Base-by-base conservation (phyloP, 2,888 invertebrate species). In the Xylota segnis region DNA sequence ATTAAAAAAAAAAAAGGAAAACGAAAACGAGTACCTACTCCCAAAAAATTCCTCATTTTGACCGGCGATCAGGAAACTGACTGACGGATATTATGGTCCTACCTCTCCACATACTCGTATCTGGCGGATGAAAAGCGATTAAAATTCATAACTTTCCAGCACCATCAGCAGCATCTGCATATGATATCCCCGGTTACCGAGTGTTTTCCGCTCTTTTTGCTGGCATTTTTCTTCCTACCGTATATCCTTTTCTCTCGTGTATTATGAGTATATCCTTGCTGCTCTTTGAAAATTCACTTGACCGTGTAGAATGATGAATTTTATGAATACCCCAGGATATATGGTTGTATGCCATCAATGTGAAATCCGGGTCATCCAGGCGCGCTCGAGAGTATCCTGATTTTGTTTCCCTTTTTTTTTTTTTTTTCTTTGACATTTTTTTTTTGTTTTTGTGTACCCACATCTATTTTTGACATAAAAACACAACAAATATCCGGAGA, bases 121-220 rank as follows among this genome's bases (percentile, higher is more conserved):
- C 34, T 75, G 63, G 50, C 29, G 68, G 43, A 74, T 79, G 65
- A 75, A 83, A 84, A 66, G 63, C 84, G 81, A 84, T 84, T 84
- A 81, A 84, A 84, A 84, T 81, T 84, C 84, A 84, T 84, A 84
- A 84, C 71, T 84, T 84, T 75, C 71, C 81, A 76, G 54, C 70
- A 75, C 52, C 79, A 75, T 79, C 79, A 84, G 68, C 71, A 68
- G 4, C 75, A 84, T 81, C 70, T 79, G 79, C 74, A 79, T 75
- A 56, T 74, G 74, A 59, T 72, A 77, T 66, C 43, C 76, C 37
- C 4, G n/a, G 32, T 7, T 34, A 9, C 34, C 37, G 37, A 61
- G 63, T 72, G 54, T 66, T 83, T 71, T 63, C 74, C 70, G 61
- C 47, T 78, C 72, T 74, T 78, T 74, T 78, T 34, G n/a, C 27